Evolutionary conservation across 1,140 invertebrate species (phyloP), one percentile per base, ranked within the genome.

Genomic region (Drosophila arawakana): DNA sequence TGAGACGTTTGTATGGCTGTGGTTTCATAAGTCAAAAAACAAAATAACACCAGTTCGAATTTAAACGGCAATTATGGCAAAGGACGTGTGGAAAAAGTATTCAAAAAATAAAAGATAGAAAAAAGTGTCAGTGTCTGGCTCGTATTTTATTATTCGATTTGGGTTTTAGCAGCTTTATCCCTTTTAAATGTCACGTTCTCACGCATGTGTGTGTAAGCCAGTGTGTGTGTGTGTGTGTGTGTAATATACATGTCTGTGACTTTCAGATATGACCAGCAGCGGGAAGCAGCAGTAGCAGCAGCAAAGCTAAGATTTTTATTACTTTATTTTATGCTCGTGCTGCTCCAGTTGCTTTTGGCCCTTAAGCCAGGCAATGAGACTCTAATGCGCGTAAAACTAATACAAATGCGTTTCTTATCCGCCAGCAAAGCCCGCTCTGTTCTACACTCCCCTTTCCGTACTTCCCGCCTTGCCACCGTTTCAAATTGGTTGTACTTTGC

Each of bases 371-470:
- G 83, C 83, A 88, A 88, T 88, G 83, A 89, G 83, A 88, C 83
- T 89, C 84, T 88, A 88, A 88, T 88, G 83, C 83, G 83, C 84
- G 84, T 89, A 88, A 88, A 88, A 88, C 83, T 88, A 88, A 88
- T 88, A 88, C 83, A 88, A 88, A 88, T 88, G 83, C 83, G 76
- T 88, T 88, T 88, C 84, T 88, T 89, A 88, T 88, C 84, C 82
- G 71, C 49, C 69, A 46, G 57, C 65, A 30, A 30, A 30, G 25
- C 25, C 25, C 25, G 25, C 25, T 30, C 25, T 30, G 39, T 15
- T 15, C 15, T 15, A 15, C 7, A 7, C 8, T 3, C 30, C 18
- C 49, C 44, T 9, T 58, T 41, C 6, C 25, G 25, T 30, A 30
- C 25, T 30, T 3, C 25, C 25, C 25, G 30, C 55, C 15, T 65